phyloP scores from a whole-genome alignment of 2,113 vertebrate species.

The Dolichallabes microphthalmus region DNA sequence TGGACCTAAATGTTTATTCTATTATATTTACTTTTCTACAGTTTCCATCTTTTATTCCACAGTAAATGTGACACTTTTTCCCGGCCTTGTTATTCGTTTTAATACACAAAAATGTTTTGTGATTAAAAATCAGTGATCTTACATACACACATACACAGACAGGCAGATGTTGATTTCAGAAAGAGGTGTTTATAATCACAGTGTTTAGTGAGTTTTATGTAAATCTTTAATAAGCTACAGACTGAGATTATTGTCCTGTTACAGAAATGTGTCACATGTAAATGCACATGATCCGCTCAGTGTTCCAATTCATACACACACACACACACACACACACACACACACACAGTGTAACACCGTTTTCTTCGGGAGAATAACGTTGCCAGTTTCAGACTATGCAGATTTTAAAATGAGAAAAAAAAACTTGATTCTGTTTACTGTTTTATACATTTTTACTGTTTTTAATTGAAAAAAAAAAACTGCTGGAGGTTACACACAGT shows the following conservation, averaged over 20 bases:
- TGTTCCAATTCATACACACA: background rate
- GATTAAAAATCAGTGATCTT: background rate
- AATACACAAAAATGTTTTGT: background rate
- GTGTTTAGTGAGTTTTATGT: background rate
- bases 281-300: background rate
- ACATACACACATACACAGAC: background rate
- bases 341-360: background rate
- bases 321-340: background rate
- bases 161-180: background rate
- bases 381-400: slow-evolving; percentile 41
- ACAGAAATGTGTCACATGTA: background rate
- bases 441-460: slow-evolving; percentile 34
- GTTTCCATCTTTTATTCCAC: background rate
- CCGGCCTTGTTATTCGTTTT: background rate
- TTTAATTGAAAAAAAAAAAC: background rate
- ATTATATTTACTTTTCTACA: background rate
- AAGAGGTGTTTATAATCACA: background rate
- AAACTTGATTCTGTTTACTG: slow-evolving; percentile 33
- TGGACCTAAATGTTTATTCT: background rate
- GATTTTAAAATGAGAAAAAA: slow-evolving; percentile 11
- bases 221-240: background rate
- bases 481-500: background rate
- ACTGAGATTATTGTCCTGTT: background rate
- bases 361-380: background rate
- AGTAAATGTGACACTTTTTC: background rate